Conservation (phyloP, 1,140 invertebrate species). For the Cotesia typhae region DNA sequence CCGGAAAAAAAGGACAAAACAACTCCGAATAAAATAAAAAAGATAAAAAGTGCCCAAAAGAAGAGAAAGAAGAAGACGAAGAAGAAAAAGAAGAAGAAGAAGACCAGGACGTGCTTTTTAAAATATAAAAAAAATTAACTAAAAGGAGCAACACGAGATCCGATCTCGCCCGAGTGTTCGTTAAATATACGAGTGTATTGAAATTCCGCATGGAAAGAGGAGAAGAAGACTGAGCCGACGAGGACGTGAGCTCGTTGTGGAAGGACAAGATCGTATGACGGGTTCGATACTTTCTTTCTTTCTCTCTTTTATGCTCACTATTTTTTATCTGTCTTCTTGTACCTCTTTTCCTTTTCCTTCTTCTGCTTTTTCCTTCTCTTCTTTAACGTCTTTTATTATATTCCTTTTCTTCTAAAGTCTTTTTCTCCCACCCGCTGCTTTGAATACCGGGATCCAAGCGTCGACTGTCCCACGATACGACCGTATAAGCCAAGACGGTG, state of each 20-base stretch:
- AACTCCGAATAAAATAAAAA: not conserved
- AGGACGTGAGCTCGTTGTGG: constrained; percentile 53
- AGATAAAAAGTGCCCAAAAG: constrained; percentile 16
- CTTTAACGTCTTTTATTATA: not conserved
- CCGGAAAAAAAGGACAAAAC: constrained; percentile 34
- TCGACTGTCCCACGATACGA: constrained; percentile 36
- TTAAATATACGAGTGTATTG: constrained; percentile 61
- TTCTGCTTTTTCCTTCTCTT: constrained; percentile 14
- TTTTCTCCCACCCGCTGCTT: constrained; percentile 57
- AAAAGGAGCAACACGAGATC: constrained; percentile 18
- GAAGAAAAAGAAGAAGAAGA: constrained; percentile 27
- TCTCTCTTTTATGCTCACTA: constrained; percentile 1
- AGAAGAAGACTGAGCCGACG: constrained; percentile 45
- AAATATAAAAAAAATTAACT: constrained; percentile 30
- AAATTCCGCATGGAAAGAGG: constrained; percentile 50
- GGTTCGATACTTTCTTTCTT: constrained; percentile 43
- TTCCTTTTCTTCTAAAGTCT: constrained; percentile 17
- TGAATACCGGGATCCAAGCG: constrained; percentile 48
- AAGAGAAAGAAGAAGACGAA: constrained; percentile 25
- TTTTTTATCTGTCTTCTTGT: constrained; percentile 12
- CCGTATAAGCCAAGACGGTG: constrained; percentile 35
- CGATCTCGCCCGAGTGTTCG: constrained; percentile 48
- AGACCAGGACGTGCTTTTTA: constrained; percentile 21
- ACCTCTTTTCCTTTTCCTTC: constrained; percentile 12
- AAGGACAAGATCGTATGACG: constrained; percentile 59